Conservation (phyloP, 2,888 invertebrate species). For the Mimumesa dahlbomi region DNA sequence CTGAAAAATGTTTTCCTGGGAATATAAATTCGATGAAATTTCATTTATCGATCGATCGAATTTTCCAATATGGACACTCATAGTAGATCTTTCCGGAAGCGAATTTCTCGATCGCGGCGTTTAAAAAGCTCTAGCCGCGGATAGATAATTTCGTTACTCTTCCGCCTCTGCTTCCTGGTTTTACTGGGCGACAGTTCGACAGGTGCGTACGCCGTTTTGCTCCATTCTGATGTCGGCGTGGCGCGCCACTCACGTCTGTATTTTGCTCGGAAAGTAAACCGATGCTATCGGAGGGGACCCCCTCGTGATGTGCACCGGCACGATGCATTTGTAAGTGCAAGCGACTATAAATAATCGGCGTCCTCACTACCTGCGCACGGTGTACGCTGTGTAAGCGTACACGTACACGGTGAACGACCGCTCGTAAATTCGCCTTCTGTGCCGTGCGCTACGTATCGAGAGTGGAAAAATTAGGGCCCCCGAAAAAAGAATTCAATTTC, state of each 20-base stretch:
- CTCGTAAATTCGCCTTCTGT: constrained; percentile 43
- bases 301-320: constrained; percentile 49
- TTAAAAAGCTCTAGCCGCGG: background rate
- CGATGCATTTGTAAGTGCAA: constrained; percentile 57
- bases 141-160: constrained; percentile 32
- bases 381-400: constrained; percentile 21
- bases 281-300: constrained; percentile 51
- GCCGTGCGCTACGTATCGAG: constrained; percentile 14
- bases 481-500: too few species aligned
- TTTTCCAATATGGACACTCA: too few species aligned
- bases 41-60: too few species aligned
- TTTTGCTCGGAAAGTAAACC: constrained; percentile 53
- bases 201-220: constrained; percentile 39
- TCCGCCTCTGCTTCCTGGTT: constrained; percentile 11
- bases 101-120: background rate
- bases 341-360: constrained; percentile 61
- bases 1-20: too few species aligned
- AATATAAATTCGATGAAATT: too few species aligned
- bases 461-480: constrained; percentile 4
- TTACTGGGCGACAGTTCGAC: constrained; percentile 23
- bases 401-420: constrained; percentile 48
- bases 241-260: constrained; percentile 43
- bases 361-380: constrained; percentile 56
- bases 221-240: constrained; percentile 45
- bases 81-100: background rate